Evolutionary conservation across 2,888 invertebrate genomes (phyloP), one percentile per base, ranked within the genome.

Genomic region (Anarsia innoxiella): DNA sequence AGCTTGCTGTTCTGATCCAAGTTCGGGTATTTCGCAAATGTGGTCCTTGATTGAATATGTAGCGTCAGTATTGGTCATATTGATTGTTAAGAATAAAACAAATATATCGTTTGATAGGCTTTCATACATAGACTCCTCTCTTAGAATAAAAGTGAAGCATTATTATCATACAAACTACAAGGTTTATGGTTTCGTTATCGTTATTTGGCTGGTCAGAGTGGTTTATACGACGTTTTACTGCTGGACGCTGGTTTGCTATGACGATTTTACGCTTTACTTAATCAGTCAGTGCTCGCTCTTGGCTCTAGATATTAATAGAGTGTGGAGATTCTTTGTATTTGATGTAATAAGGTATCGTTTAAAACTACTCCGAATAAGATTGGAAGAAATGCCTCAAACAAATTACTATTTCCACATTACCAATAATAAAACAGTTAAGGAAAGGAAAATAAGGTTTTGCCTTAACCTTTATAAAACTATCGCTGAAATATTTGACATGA

Each of bases 321-420:
- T 76, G 0, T 82, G 79, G 82, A 56, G 83, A 25, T 76, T 68
- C 37, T 48, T 68, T 9, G 23, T 82, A 9, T 69, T 76, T 28
- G 71, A 79, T 44, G 51, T 63, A 5, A 49, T 80, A 10, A 57
- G 78, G 14, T 66, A 65, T 44, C 62, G 83, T 23, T 53, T 83
- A 15, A 67, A 59, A 32, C 45, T 70, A 1, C 56, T 83, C 0
- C 61, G 76, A 0, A 31, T 53, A 12, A 59, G 79, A 31, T 45
- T 83, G 23, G 64, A 71, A 34, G 80, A 82, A 39, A 46, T 50
- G 23, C 64, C 68, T 0, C 60, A 64, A 11, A 49, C 44, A 12
- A 59, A 68, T 44, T 66, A 46, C 52, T 80, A 75, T 42, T 60
- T 80, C 30, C 78, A 76, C 13, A 61, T 71, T 0, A 64, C 59